Conservation (phyloP, 2,113 vertebrate species). For the Talpa occidentalis region DNA sequence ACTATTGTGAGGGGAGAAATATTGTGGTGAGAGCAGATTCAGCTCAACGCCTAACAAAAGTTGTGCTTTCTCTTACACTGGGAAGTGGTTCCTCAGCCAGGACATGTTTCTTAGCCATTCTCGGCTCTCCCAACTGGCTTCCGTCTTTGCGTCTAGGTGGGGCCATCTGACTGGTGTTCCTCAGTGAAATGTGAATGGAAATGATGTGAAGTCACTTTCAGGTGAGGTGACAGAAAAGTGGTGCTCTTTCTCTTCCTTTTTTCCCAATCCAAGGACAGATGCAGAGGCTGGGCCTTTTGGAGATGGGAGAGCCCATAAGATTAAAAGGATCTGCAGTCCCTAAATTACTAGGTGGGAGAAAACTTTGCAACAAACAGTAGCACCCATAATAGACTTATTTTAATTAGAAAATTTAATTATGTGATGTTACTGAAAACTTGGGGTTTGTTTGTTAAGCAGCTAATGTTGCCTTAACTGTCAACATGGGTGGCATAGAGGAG, state of each 20-base stretch:
- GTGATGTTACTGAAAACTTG: slow-evolving; percentile 10
- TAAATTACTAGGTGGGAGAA: slow-evolving; percentile 29
- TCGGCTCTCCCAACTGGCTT: neutral
- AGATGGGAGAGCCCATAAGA: neutral
- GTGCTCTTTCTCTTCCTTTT: neutral
- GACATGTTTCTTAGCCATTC: neutral
- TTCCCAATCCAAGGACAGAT: neutral
- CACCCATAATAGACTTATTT: neutral
- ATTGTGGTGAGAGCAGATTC: neutral
- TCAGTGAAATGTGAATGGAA: neutral
- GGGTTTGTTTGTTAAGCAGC: slow-evolving; percentile 9
- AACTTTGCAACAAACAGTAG: neutral
- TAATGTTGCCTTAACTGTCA: slow-evolving; percentile 22
- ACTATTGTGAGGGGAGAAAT: neutral
- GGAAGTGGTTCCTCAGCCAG: neutral
- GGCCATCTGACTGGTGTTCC: neutral
- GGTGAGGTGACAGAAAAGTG: neutral
- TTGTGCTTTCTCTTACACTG: neutral
- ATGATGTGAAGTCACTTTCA: neutral
- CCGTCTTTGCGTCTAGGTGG: neutral
- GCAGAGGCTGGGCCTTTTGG: neutral
- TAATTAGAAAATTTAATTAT: neutral
- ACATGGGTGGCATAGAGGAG: neutral
- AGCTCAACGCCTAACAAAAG: neutral
- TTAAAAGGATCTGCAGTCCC: neutral